Evolutionary conservation across 2,797 vertebrate species (phyloP).

Genomic region (Nasua narica): DNA sequence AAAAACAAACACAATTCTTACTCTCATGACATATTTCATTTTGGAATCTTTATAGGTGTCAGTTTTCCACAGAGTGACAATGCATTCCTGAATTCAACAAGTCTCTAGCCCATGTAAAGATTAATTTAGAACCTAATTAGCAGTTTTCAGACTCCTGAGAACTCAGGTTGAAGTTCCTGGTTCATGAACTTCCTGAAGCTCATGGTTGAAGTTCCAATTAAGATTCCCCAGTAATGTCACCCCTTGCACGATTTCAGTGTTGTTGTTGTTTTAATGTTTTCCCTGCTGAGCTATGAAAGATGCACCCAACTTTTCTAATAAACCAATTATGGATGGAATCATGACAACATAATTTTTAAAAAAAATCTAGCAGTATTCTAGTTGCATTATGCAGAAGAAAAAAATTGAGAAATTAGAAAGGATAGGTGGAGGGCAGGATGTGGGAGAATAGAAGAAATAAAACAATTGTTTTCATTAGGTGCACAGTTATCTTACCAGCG

Average conservation of each 20-base stretch:
- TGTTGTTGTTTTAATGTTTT: background rate
- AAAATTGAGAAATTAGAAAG: background rate
- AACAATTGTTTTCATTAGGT: background rate
- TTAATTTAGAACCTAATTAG: conserved; percentile 21
- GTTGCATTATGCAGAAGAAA: background rate
- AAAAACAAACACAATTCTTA: background rate
- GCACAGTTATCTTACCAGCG: background rate
- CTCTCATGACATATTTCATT: background rate
- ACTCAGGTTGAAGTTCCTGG: background rate
- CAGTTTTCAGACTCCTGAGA: background rate
- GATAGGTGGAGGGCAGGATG: background rate
- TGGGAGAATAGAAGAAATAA: background rate
- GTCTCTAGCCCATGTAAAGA: background rate
- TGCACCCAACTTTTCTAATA: conserved; percentile 2
- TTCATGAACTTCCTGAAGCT: no score
- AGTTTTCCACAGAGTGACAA: background rate
- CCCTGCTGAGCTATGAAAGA: background rate
- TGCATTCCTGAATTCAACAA: background rate
- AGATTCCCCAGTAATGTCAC: background rate
- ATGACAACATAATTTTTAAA: background rate
- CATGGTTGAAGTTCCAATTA: background rate
- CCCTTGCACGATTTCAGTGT: background rate
- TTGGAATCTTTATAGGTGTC: background rate
- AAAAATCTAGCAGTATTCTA: background rate
- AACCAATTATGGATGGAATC: background rate